Base-by-base conservation (phyloP, 1,140 invertebrate genomes). In the Solenopsis invicta region DNA sequence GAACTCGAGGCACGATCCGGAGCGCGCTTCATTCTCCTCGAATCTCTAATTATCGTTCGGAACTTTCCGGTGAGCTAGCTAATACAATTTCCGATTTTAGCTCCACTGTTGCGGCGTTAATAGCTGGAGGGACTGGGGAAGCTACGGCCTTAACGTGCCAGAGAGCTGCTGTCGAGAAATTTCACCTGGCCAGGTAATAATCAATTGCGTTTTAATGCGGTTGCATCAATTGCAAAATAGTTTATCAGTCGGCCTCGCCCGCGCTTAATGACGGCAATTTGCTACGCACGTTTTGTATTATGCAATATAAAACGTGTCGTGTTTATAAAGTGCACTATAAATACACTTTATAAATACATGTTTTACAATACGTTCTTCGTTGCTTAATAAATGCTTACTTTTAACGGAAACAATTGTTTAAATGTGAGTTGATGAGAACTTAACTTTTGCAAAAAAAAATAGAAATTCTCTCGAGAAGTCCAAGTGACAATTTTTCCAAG, bases 101-200 rank as follows among this genome's bases (percentile, higher is more conserved):
- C 95, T 98, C 56, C 96, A 98, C 91, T 99, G 98, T 94, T 99
- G 98, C 91, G 98, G 98, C 21, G 97, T 98, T 2, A 96, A 96
- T 71, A 96, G 95, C 69, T 97, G 96, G 92, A 95, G 96, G 69
- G 97, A 98, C 92, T 98, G 98, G 98, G 96, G 96, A 88, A 88
- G 77, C 2, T 86, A 91, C 50, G 96, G 96, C 62, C 90, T 93
- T 6, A 96, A 96, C 54, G 96, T 98, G 34, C 98, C 98, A 1
- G 95, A 97, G 67, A 98, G 98, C 62, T 99, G 98, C 92, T 98
- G 98, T 91, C 96, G 96, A 89, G 97, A 97, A 92, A 95, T 96
- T 18, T 95, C 96, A 87, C 95, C 95, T 2, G 97, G 97, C 77
- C 96, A 96, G 93, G 96, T 96, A 92, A 94, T 88, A 66, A 89